Conservation (phyloP, 1,140 invertebrate genomes). For the Drosophila nigromelanica region DNA sequence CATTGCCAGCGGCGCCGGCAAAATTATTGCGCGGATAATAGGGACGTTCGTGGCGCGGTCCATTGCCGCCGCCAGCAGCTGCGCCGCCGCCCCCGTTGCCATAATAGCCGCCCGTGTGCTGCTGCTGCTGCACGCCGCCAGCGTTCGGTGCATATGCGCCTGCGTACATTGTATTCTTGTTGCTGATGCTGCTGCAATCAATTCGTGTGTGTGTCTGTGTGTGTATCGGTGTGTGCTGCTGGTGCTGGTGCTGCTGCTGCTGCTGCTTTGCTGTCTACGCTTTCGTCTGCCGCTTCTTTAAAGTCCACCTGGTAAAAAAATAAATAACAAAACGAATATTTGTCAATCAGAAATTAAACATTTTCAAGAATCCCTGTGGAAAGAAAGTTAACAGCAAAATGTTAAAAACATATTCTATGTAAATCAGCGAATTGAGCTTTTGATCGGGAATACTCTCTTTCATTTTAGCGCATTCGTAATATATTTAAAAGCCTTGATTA, state of each 20-base stretch:
- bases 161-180: slow-evolving; percentile 54
- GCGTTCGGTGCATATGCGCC: slow-evolving; percentile 75
- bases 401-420: no score
- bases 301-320: slow-evolving; percentile 15
- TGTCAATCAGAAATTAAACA: neutral
- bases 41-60: slow-evolving; percentile 56
- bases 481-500: no score
- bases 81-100: slow-evolving; percentile 69
- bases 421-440: no score
- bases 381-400: no score
- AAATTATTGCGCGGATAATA: slow-evolving; percentile 56
- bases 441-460: no score
- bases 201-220: slow-evolving; percentile 7
- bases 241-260: neutral
- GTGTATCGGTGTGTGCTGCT: neutral
- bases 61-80: slow-evolving; percentile 43
- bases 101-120: slow-evolving; percentile 73
- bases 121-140: slow-evolving; percentile 71
- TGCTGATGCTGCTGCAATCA: neutral
- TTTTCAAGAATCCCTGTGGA: no score
- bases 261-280: neutral
- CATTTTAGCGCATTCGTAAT: no score
- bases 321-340: neutral
- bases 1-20: slow-evolving; percentile 45
- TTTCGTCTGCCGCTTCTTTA: slow-evolving; percentile 15